Evolutionary conservation across 2,888 invertebrate genomes (phyloP).

Genomic region (Periphyllus acericola): DNA sequence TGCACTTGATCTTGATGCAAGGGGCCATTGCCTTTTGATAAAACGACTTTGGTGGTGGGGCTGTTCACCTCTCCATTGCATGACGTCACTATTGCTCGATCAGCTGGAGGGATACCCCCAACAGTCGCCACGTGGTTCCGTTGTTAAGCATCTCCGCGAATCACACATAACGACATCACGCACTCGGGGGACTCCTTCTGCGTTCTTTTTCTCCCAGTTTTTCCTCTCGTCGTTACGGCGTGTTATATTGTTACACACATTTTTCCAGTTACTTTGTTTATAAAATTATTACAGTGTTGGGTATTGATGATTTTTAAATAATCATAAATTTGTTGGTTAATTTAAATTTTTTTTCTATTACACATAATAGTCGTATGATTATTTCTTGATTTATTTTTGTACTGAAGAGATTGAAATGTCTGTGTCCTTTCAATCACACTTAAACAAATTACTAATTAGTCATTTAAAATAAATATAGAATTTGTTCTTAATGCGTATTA

Average conservation of each 20-base stretch:
- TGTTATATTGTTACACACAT: background rate
- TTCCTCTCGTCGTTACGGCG: background rate
- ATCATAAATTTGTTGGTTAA: too few species aligned
- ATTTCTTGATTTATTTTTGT: too few species aligned
- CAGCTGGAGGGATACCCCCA: constrained; percentile 55
- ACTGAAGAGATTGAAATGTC: too few species aligned
- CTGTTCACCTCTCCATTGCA: constrained; percentile 53
- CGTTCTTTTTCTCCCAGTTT: background rate
- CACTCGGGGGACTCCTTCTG: constrained; percentile 11
- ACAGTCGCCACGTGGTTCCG: constrained; percentile 59
- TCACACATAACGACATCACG: background rate
- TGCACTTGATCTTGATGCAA: constrained; percentile 61
- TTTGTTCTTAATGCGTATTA: too few species aligned
- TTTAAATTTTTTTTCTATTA: too few species aligned
- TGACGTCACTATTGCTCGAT: constrained; percentile 58
- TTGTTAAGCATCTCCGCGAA: constrained; percentile 37
- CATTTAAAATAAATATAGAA: too few species aligned
- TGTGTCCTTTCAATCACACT: too few species aligned
- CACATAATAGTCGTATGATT: too few species aligned
- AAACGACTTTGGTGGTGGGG: constrained; percentile 44
- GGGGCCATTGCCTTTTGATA: constrained; percentile 59
- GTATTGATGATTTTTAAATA: background rate
- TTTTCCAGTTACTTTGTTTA: background rate
- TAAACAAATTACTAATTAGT: too few species aligned
- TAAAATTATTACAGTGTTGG: constrained; percentile 11